These are phyloP conservation scores for Silurus lanzhouensis DNA, from an alignment of 2,797 vertebrate genomes.

Conservation along the genomic window DNA sequence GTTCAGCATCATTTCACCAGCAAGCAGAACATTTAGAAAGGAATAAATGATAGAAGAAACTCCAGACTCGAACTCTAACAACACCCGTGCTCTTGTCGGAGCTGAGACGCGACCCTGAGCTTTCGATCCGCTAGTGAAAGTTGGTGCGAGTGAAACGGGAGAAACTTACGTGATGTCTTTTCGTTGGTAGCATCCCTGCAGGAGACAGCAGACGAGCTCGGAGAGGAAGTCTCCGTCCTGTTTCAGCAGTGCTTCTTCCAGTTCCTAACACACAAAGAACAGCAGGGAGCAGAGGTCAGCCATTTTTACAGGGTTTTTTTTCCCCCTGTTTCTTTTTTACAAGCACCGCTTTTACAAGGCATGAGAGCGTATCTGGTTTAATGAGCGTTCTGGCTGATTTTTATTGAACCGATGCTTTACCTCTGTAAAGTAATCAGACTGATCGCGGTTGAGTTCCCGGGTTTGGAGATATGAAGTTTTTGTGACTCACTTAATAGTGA, in stretches of 20 bases:
- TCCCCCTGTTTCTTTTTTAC: background rate
- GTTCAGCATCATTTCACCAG: too few species aligned
- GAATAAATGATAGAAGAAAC: too few species aligned
- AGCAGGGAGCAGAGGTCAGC: slow-evolving; percentile 40
- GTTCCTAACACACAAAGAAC: slow-evolving; percentile 77
- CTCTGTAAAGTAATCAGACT: background rate
- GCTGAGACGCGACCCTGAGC: too few species aligned
- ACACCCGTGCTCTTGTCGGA: too few species aligned
- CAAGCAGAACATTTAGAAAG: too few species aligned
- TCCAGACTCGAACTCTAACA: too few species aligned
- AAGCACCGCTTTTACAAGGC: slow-evolving; percentile 4
- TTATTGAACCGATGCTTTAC: slow-evolving; percentile 24
- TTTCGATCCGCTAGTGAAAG: background rate
- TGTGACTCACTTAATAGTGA: background rate
- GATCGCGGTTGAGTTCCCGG: background rate
- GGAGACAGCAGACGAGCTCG: slow-evolving; percentile 89
- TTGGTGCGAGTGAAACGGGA: background rate
- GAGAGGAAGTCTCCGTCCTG: slow-evolving; percentile 92
- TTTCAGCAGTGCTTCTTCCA: slow-evolving; percentile 91
- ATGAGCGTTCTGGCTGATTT: slow-evolving; percentile 21
- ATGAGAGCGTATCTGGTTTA: slow-evolving; percentile 27
- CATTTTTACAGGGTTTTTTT: slow-evolving; percentile 15
- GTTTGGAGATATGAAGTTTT: background rate
- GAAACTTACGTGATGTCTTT: slow-evolving; percentile 93
- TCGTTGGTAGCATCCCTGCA: slow-evolving; percentile 98